phyloP scores from a whole-genome alignment of 2,797 vertebrate genomes.

The Danio aesculapii region DNA sequence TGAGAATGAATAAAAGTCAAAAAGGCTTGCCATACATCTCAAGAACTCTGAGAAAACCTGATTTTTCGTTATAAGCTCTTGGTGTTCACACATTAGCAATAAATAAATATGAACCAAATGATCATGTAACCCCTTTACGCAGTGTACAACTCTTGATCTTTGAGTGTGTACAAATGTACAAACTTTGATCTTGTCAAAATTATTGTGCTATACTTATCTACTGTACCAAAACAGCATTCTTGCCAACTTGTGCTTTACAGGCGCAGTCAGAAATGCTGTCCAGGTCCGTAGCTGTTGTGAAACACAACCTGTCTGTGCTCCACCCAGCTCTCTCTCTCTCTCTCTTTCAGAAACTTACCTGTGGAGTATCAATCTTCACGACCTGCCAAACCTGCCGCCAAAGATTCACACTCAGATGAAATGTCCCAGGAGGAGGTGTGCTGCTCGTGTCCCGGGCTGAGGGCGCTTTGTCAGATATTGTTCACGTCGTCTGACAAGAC shows the following conservation, averaged over 20 bases:
- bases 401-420: slow-evolving; percentile 7
- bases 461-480: slow-evolving; percentile 6
- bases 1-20: too few species aligned
- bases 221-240: slow-evolving; percentile 12
- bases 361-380: background rate
- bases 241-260: background rate
- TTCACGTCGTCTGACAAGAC: background rate
- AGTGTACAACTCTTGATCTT: background rate
- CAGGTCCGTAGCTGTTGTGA: background rate
- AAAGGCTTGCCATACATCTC: too few species aligned
- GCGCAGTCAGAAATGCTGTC: background rate
- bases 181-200: too few species aligned
- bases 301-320: background rate
- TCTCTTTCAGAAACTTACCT: background rate
- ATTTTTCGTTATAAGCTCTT: too few species aligned
- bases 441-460: slow-evolving; percentile 8
- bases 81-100: too few species aligned
- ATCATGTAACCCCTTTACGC: too few species aligned
- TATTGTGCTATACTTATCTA: too few species aligned
- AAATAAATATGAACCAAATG: too few species aligned
- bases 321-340: slow-evolving; percentile 4
- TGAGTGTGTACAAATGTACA: too few species aligned
- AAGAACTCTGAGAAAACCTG: too few species aligned
- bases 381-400: background rate
- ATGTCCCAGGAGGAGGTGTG: slow-evolving; percentile 17